Percentiles rank a stretch among this genome's conserved stretches.
These are phyloP conservation scores for Agriopis leucophaearia DNA, from an alignment of 2,888 invertebrate genomes.

Conservation along the genomic window DNA sequence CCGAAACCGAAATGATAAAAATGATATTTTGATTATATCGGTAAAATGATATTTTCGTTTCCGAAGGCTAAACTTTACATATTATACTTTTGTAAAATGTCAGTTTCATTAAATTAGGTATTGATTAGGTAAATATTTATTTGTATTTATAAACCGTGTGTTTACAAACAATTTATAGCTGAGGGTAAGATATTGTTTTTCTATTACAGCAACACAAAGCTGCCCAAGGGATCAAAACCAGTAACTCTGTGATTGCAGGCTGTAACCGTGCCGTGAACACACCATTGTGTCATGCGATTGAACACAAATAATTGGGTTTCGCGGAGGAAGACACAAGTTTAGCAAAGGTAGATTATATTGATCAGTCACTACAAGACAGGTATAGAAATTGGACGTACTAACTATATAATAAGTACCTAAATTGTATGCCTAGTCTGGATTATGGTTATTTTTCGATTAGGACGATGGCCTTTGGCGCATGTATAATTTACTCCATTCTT, in stretches of 20 bases:
- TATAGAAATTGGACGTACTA: neutral
- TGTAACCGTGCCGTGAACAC: conserved; percentile 12
- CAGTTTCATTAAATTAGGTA: neutral
- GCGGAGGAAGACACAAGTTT: conserved; percentile 1
- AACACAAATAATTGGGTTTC: conserved; percentile 20
- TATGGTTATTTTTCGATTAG: too few relatives aligned
- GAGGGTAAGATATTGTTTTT: conserved; percentile 16
- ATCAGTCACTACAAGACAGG: conserved; percentile 3
- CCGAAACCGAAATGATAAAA: too few relatives aligned
- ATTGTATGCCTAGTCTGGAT: neutral
- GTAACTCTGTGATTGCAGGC: conserved; percentile 18
- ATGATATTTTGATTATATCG: too few relatives aligned
- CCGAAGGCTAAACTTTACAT: neutral
- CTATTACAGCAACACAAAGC: conserved; percentile 9
- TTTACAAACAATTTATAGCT: neutral
- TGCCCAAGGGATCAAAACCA: conserved; percentile 20
- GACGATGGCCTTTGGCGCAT: too few relatives aligned
- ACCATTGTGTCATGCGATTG: conserved; percentile 19
- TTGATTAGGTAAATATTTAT: neutral
- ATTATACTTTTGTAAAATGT: neutral
- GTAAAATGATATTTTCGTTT: too few relatives aligned
- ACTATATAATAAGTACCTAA: neutral
- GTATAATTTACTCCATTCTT: too few relatives aligned
- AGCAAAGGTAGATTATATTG: neutral
- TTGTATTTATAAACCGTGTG: neutral